Percentiles rank a stretch among this genome's conserved stretches.
phyloP scores from a whole-genome alignment of 2,888 invertebrate genomes.

The Drosophila flavopinicola region DNA sequence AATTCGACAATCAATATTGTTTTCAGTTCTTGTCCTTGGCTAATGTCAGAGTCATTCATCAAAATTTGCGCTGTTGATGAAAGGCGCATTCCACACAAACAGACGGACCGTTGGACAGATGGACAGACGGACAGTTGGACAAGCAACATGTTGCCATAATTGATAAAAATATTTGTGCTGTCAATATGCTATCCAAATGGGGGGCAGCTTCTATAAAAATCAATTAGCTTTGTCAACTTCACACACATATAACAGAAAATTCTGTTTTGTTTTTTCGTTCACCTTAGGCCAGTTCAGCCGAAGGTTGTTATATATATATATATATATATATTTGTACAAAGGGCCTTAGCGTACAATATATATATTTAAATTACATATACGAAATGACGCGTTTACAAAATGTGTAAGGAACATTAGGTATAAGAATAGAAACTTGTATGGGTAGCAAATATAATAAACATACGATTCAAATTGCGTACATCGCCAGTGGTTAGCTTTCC shows the following conservation, averaged over 20 bases:
- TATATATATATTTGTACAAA: constrained; percentile 11
- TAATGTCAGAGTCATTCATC: constrained; percentile 44
- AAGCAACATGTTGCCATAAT: constrained; percentile 50
- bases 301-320: constrained; percentile 34
- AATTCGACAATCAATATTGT: background rate
- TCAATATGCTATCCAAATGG: constrained; percentile 46
- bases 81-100: constrained; percentile 41
- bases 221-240: constrained; percentile 40
- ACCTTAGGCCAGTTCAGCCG: constrained; percentile 5
- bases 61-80: constrained; percentile 43
- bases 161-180: constrained; percentile 65
- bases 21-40: constrained; percentile 24
- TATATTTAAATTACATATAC: constrained; percentile 4
- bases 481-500: constrained; percentile 73
- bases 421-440: constrained; percentile 2
- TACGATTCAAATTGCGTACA: constrained; percentile 76
- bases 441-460: constrained; percentile 36
- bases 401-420: constrained; percentile 1
- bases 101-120: constrained; percentile 10
- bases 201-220: constrained; percentile 35
- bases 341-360: constrained; percentile 13
- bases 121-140: constrained; percentile 15
- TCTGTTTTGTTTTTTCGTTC: constrained; percentile 26
- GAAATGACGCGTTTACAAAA: constrained; percentile 2
- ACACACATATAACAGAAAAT: background rate